A percentile compares a stretch with the other conserved stretches of the same genome.
These are phyloP conservation scores for Spinibarbus caldwelli DNA, from an alignment of 2,797 vertebrate species.

Conservation along the genomic window DNA sequence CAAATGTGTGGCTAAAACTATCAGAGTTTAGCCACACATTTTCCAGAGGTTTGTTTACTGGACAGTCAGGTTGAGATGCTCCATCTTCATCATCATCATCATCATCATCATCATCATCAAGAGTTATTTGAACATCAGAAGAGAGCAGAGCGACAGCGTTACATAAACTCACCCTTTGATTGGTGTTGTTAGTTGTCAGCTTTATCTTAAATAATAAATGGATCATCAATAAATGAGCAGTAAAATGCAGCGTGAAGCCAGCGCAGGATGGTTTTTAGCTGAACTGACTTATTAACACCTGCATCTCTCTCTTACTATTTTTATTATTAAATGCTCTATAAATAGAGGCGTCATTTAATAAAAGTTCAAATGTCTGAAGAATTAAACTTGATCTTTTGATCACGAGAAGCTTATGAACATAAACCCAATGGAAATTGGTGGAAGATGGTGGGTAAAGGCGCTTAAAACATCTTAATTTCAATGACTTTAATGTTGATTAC, in stretches of 20 bases:
- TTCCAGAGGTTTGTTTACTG: too few relatives aligned
- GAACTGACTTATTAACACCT: too few relatives aligned
- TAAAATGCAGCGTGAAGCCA: constrained; percentile 57
- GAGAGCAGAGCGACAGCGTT: too few relatives aligned
- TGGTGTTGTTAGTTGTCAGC: constrained; percentile 58
- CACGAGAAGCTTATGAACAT: background rate
- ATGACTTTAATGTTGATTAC: background rate
- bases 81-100: too few relatives aligned
- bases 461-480: background rate
- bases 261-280: background rate
- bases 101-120: too few relatives aligned
- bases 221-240: constrained; percentile 67
- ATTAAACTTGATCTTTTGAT: background rate
- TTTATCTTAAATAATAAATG: constrained; percentile 68
- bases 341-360: too few relatives aligned
- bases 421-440: background rate
- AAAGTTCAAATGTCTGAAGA: background rate
- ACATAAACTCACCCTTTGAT: constrained; percentile 9
- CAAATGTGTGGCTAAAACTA: too few relatives aligned
- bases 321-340: background rate
- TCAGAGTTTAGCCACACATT: too few relatives aligned
- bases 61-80: too few relatives aligned
- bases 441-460: background rate
- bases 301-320: too few relatives aligned
- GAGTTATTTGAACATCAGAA: too few relatives aligned